These are phyloP conservation scores for Heliangelus exortis DNA, from an alignment of 2,797 vertebrate genomes.

Conservation along the genomic window DNA sequence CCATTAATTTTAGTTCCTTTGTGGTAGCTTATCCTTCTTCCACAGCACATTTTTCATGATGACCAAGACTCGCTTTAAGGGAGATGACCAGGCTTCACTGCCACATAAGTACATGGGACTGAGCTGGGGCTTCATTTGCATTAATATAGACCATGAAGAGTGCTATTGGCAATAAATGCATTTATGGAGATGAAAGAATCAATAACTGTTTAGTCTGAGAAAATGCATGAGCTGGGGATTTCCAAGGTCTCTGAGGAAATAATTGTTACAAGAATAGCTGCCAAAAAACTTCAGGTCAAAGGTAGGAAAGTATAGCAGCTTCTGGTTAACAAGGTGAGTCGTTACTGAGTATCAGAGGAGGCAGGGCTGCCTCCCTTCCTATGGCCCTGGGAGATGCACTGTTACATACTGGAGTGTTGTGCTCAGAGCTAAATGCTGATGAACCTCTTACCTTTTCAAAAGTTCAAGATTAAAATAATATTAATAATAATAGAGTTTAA, in stretches of 20 bases:
- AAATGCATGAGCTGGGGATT: neutral
- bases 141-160: neutral
- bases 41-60: neutral
- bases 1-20: neutral
- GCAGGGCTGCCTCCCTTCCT: neutral
- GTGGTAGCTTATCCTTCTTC: neutral
- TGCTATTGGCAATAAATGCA: neutral
- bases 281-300: constrained; percentile 18
- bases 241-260: neutral
- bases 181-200: neutral
- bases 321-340: neutral
- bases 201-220: constrained; percentile 45
- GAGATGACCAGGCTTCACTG: neutral
- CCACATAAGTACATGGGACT: neutral
- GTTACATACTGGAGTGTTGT: neutral
- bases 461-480: neutral
- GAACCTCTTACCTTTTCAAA: neutral
- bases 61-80: neutral
- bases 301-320: neutral
- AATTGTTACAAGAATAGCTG: neutral
- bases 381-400: neutral
- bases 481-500: neutral
- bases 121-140: neutral
- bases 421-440: neutral
- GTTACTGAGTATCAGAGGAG: neutral